Evolutionary conservation across 2,797 vertebrate species (phyloP), one percentile per base, ranked within the genome.

Genomic region (Thripadectes ignobilis): DNA sequence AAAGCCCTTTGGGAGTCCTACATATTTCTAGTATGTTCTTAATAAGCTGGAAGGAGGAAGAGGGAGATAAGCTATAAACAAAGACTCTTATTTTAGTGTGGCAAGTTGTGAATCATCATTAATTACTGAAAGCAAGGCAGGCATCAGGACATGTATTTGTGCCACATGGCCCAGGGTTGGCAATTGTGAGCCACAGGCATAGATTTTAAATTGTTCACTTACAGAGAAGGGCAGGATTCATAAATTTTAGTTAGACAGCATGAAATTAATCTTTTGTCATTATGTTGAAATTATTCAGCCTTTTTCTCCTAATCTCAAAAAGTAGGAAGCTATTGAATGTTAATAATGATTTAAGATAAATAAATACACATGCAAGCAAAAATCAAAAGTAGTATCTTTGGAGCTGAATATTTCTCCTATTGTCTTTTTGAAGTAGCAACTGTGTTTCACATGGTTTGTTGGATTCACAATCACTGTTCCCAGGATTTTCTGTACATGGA

Each of bases 121-220:
- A 89, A 91, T 77, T 51, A 59, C 52, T 65, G 95, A 96, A 84
- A 85, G 55, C 46, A 90, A 87, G 45, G 57, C 26, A 92, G 39
- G 17, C 52, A 46, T 78, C 41, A 73, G 69, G 66, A 71, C 26
- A 48, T 30, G 3, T 16, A 32, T 76, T 96, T 79, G 20, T 90
- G 86, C 92, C 76, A 75, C 58, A 62, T 15, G 22, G 49, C 30
- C 36, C 32, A 63, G 24, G 26, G 26, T 9, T 80, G 59, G 5
- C 67, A 88, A 46, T 7, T 58, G 59, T 85, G 79, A 94, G 76
- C 75, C 92, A 89, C 30, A 75, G 77, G 68, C 92, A 79, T 12
- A 82, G 58, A 48, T 71, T 95, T 92, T 72, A 88, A 97, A 94
- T 82, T 93, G 55, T 72, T 97, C 83, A 84, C 93, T 94, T 96